Base-by-base conservation (phyloP, 2,113 vertebrate genomes). In the Rhipidura dahli region DNA sequence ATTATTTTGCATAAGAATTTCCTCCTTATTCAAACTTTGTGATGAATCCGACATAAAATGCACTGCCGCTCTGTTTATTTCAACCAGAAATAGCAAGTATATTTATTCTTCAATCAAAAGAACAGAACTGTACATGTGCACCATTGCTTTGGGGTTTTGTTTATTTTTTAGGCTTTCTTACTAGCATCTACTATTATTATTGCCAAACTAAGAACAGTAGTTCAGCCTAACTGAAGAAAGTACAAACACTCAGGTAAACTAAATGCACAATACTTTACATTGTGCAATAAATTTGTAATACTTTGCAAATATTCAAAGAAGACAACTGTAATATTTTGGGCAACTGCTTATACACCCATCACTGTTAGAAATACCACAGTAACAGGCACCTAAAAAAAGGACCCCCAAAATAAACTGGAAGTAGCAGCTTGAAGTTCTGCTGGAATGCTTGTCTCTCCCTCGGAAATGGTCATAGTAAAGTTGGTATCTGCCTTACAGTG, bases 401-500 rank as follows among this genome's bases (percentile, higher is more conserved):
- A 81, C 44, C 90, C 56, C 31, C 27, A 59, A 84, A 90, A 93
- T 90, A 91, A 89, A 94, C 63, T 88, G 80, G 54, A 93, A 75
- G 76, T 27, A 94, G 90, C 91, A 96, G 95, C 93, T 96, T 94
- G 93, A 93, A 82, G 90, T 97, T 94, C 95, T 93, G 87, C 47
- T 88, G 93, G 92, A 96, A 45, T 73, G 90, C 93, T 88, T 93
- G 86, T 87, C 71, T 88, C 93, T 82, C 94, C 68, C 84, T 96
- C 10, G 77, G 94, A 96, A 90, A 90, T 85, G 87, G 91, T 73
- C 87, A 91, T 51, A 89, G 88, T 71, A 80, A 95, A 96, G 89
- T 93, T 94, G 92, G 26, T 97, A 94, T 94, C 92, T 97, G 96
- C 93, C 94, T 97, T 82, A 96, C 54, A 13, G 86, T 92, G 86